These are phyloP conservation scores for Yasuhikotakia modesta DNA, from an alignment of 2,797 vertebrate genomes.

Conservation along the genomic window DNA sequence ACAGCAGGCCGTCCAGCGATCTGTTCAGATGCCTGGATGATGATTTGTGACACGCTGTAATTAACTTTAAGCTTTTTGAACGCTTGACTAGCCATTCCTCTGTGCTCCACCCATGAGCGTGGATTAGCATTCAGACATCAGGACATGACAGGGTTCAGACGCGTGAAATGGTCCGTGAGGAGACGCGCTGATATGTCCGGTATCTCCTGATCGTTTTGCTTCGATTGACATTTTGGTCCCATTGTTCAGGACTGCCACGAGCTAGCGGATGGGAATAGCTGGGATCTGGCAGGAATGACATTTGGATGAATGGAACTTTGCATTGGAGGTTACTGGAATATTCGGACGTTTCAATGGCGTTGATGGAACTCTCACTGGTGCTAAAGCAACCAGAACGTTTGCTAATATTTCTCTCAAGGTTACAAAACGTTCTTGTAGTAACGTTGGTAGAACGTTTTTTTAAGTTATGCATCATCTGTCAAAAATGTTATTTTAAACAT, in stretches of 20 bases:
- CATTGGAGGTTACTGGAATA: constrained; percentile 23
- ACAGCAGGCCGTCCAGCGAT: constrained; percentile 8
- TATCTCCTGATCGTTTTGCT: constrained; percentile 39
- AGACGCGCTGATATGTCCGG: constrained; percentile 33
- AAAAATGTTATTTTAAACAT: no score
- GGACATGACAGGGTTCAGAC: constrained; percentile 12
- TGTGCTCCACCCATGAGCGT: constrained; percentile 5
- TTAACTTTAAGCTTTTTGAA: constrained; percentile 19
- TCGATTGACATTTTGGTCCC: constrained; percentile 31
- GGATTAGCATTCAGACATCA: constrained; percentile 34
- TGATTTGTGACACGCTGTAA: constrained; percentile 9
- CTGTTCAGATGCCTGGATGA: constrained; percentile 15
- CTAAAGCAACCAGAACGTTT: neutral
- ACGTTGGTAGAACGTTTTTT: no score
- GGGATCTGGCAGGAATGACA: constrained; percentile 28
- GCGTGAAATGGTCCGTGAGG: constrained; percentile 35
- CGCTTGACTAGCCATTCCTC: constrained; percentile 13
- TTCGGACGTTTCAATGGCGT: neutral
- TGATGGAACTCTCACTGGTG: neutral
- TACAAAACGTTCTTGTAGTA: neutral
- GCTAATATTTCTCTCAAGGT: no score
- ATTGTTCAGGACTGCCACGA: constrained; percentile 14
- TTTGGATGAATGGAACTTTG: constrained; percentile 39
- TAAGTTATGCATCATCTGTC: neutral
- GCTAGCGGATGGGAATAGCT: constrained; percentile 2